Base-by-base conservation (phyloP, 1,140 invertebrate genomes). In the Drosophila novamexicana region DNA sequence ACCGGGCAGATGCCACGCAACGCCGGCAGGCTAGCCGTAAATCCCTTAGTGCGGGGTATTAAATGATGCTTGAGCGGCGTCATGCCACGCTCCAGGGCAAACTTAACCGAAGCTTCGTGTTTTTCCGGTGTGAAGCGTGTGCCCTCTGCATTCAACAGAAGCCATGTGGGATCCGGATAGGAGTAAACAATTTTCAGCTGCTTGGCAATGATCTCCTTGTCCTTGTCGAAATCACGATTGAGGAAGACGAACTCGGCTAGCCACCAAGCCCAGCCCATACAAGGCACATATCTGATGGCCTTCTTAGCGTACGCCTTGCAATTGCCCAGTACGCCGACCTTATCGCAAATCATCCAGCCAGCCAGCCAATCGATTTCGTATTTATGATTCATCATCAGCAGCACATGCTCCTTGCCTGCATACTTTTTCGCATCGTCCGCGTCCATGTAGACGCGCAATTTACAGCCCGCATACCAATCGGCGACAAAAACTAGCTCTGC, bases 271-370 rank as follows among this genome's bases (percentile, higher is more conserved):
- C 98, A 99, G 53, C 98, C 98, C 74, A 99, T 95, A 6, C 97
- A 95, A n/a, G 98, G 98, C 66, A 99, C 94, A 89, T 97, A 98
- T 77, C 96, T 95, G 77, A 99, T 96, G 6, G 96, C 95, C 92
- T 98, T 97, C 93, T 99, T 99, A 7, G 97, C 97, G 93, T 97
- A 98, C 8, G 98, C 97, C 95, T 99, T 99, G 76, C 97, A 97
- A 92, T 98, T 98, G 56, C 97, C 97, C 68, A 98, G 93, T 59
- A 97, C 94, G 78, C 93, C 90, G 77, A 96, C 93, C 78, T 96
- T 94, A 73, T 98, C 97, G 90, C 95, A 96, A 71, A 97, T 95
- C 77, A 97, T 95, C 97, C 97, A 98, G 44, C 97, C 97, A 81
- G 97, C 95, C 0, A 98, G 93, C 97, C 98, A 99, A 92, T 99